A percentile compares a stretch with the other conserved stretches of the same genome.
Conservation (phyloP, 2,888 invertebrate species). For the Ditylenchus weischeri region DNA sequence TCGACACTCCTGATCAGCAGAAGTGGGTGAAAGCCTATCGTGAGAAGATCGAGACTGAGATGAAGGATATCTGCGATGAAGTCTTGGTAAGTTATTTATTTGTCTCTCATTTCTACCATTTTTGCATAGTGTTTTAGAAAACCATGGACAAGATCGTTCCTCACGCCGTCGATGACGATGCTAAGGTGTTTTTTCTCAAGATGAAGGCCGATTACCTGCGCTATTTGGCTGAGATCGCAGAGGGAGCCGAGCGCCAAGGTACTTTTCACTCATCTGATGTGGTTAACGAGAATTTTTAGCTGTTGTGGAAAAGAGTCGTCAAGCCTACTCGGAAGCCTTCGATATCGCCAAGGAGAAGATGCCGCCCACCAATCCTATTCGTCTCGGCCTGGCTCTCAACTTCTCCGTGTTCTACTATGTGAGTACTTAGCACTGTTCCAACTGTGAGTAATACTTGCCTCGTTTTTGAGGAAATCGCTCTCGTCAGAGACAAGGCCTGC, state of each 20-base stretch:
- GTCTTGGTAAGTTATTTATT: constrained; percentile 67
- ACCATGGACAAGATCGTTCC: too few relatives aligned
- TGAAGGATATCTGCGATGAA: constrained; percentile 97
- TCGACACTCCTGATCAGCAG: constrained; percentile 80
- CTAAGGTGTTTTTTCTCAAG: constrained; percentile 99
- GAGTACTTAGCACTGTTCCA: too few relatives aligned
- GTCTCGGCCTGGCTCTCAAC: constrained; percentile 97
- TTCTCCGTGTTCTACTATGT: constrained; percentile 98
- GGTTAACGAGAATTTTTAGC: constrained; percentile 62
- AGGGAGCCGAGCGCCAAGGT: constrained; percentile 94
- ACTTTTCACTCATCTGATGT: background rate
- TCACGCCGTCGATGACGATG: constrained; percentile 88
- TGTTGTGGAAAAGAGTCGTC: constrained; percentile 91
- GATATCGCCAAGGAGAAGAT: constrained; percentile 96
- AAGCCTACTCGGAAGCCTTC: constrained; percentile 96
- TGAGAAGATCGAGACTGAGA: constrained; percentile 97
- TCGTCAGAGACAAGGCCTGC: constrained; percentile 97
- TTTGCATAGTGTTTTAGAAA: too few relatives aligned
- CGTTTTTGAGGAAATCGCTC: constrained; percentile 77
- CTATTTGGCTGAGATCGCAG: constrained; percentile 99
- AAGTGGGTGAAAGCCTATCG: constrained; percentile 97
- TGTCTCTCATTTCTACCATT: too few relatives aligned
- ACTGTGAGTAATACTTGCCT: too few relatives aligned
- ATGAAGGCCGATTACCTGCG: constrained; percentile 99
- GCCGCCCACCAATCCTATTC: constrained; percentile 98